phyloP scores from a whole-genome alignment of 2,113 vertebrate species.

The Falcunculus frontatus region DNA sequence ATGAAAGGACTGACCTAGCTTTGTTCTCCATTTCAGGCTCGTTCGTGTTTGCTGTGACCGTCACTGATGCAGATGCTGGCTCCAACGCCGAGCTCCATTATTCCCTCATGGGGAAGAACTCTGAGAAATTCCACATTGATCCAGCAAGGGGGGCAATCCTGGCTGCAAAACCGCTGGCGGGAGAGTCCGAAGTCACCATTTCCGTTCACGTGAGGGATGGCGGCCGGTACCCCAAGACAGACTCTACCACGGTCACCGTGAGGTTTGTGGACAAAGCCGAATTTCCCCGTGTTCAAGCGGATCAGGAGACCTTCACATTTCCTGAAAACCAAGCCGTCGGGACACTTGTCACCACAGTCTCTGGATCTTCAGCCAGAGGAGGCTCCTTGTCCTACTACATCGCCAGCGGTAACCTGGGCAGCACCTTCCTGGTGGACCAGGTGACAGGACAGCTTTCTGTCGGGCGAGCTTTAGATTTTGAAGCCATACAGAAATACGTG shows the following conservation, averaged over 20 bases:
- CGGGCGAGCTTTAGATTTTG: slow-evolving; percentile 83
- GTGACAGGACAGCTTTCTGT: slow-evolving; percentile 89
- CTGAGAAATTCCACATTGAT: slow-evolving; percentile 92
- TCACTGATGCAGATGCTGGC: slow-evolving; percentile 89
- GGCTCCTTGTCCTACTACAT: slow-evolving; percentile 90
- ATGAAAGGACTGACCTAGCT: background rate
- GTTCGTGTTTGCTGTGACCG: slow-evolving; percentile 93
- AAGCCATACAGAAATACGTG: slow-evolving; percentile 88
- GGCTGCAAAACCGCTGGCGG: slow-evolving; percentile 76
- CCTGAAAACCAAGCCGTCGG: slow-evolving; percentile 86
- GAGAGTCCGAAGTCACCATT: slow-evolving; percentile 88
- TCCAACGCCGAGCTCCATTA: slow-evolving; percentile 90
- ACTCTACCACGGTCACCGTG: slow-evolving; percentile 91
- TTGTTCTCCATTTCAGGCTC: slow-evolving; percentile 76
- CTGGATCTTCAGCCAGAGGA: slow-evolving; percentile 84
- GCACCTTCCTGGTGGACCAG: slow-evolving; percentile 88
- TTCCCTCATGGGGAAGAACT: slow-evolving; percentile 86
- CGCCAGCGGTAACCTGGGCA: slow-evolving; percentile 91
- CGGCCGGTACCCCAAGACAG: slow-evolving; percentile 81
- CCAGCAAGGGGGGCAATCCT: slow-evolving; percentile 87
- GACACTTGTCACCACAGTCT: slow-evolving; percentile 82
- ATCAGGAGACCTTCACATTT: slow-evolving; percentile 84
- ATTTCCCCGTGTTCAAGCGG: slow-evolving; percentile 85
- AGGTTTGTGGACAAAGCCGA: slow-evolving; percentile 87
- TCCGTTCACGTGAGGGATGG: slow-evolving; percentile 89